A percentile compares a stretch with the other conserved stretches of the same genome.
Evolutionary conservation across 1,140 invertebrate species (phyloP).

Genomic region (Melanaphis sacchari): DNA sequence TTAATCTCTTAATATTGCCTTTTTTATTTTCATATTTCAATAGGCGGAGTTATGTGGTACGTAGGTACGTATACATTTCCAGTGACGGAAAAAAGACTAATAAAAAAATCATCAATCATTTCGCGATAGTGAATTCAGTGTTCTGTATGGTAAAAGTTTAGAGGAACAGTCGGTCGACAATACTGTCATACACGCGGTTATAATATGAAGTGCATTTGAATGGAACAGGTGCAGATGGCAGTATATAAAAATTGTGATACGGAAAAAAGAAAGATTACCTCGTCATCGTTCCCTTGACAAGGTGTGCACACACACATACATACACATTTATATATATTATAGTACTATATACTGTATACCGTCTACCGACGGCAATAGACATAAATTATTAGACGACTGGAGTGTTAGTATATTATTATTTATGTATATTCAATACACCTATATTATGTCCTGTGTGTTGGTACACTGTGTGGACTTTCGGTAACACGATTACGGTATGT

Average conservation of each 20-base stretch:
- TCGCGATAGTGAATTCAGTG: neutral
- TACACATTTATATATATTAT: neutral
- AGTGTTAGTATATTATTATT: neutral
- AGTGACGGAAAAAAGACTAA: neutral
- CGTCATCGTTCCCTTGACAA: neutral
- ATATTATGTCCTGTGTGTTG: neutral
- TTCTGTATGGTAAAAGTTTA: neutral
- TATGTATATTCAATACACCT: neutral
- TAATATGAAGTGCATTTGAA: neutral
- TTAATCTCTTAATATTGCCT: neutral
- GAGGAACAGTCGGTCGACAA: neutral
- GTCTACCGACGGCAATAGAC: neutral
- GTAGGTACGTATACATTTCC: neutral
- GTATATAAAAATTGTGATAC: constrained; percentile 1
- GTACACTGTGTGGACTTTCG: neutral
- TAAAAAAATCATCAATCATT: constrained; percentile 1
- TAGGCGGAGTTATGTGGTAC: neutral
- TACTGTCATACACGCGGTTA: neutral
- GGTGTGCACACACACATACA: neutral
- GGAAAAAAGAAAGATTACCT: constrained; percentile 26
- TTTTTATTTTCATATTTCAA: neutral
- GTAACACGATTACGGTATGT: constrained; percentile 29
- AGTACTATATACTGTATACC: neutral
- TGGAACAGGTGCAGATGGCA: neutral
- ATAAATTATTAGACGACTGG: constrained; percentile 1